Base-by-base conservation (phyloP, 1,140 invertebrate species). In the Brachionus angularis region DNA sequence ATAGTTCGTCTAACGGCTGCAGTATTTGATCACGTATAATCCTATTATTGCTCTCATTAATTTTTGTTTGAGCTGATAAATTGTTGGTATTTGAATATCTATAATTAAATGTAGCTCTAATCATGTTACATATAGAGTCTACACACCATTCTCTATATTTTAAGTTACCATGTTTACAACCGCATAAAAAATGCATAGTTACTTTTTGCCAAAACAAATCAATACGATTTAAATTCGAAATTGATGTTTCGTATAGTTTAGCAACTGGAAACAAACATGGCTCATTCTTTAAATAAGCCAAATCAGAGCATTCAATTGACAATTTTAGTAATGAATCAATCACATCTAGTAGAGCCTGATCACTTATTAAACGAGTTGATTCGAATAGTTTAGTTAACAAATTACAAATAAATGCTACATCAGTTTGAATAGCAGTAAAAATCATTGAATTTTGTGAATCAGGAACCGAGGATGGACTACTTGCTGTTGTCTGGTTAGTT, bases 181-280 rank as follows among this genome's bases (percentile, higher is more conserved):
- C 25, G 21, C 16, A 29, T 10, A 73, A 44, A 21, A 98, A 83
- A 84, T 98, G 94, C 79, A 91, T 92, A 0, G 93, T 97, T n/a
- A 98, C 84, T 7, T 93, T 93, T 75, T 89, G 86, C 95, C 95
- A 98, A 49, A 97, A 85, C 5, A 96, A 90, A 79, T 96, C 91
- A 27, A 98, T 90, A 46, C 95, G 84, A 42, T 88, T 85, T 80
- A 98, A 86, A 83, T 98, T 98, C 0, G 95, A 92, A 25, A 97
- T 79, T 7, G 93, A 93, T 5, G 93, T 97, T 84, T 98, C 95
- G 12, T 98, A 83, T 12, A 98, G 83, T 83, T 98, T 98, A 1
- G 94, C 94, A 5, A 98, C 91, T 36, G 94, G 93, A 84, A 98
- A 98, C 50, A 97, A 80, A 0, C 93, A 96, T 23, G 94, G 94